Evolutionary conservation across 2,888 invertebrate species (phyloP), one percentile per base, ranked within the genome.

Genomic region (Stomorhina lunata): DNA sequence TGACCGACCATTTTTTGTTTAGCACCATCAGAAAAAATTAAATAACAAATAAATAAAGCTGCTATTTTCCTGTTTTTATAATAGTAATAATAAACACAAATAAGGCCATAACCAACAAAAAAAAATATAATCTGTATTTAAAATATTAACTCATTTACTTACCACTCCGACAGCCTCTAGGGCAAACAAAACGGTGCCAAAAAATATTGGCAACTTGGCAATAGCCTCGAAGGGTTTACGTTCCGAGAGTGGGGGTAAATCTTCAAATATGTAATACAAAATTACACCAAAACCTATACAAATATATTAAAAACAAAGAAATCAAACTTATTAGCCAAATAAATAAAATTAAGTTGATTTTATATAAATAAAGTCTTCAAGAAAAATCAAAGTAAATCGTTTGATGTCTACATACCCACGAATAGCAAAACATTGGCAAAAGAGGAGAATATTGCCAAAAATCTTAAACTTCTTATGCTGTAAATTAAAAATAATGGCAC

Each of bases 131-230:
- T 53, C 65, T 10, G 22, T 22, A 34, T 65, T 20, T 65, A 32
- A 40, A 43, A 10, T 48, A 32, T 15, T 34, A 25, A 43, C 20
- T 59, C 37, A 55, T 61, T 71, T 65, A 93, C 95, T 93, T 90
- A 96, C 97, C 93, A 95, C 95, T 86, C 95, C 95, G 85, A 95
- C 95, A 22, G 95, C 95, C 92, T 98, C 98, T 86, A 98, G 93
- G 5, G 98, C 96, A 90, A 97, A 98, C 85, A 98, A 95, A 17
- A 97, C 97, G 2, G 97, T 98, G 63, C 98, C 98, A 91, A 98
- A 98, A 92, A 96, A 98, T 15, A 97, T 93, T 0, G 98, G 97
- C 84, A 96, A 91, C 85, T 93, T 92, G 5, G 91, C 91, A 87
- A 92, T 92, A 85, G 90, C 90, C 71, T 93, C 93, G 85, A 93